Evolutionary conservation across 2,113 vertebrate species (phyloP), one percentile per base, ranked within the genome.

Genomic region (Pteropus alecto): DNA sequence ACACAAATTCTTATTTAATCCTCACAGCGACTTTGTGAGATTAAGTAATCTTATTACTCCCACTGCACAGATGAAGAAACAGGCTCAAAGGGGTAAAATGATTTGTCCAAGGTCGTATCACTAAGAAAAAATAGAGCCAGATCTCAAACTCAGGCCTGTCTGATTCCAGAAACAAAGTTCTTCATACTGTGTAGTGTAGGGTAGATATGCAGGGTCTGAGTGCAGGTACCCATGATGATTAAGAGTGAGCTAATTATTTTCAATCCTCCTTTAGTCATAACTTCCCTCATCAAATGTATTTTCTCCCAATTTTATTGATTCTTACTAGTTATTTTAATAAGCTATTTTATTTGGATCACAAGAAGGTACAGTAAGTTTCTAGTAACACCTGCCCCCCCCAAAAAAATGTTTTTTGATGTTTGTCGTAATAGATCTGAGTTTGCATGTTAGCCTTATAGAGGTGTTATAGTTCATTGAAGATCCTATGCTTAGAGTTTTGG

Each of bases 301-400:
- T 88, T 65, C 58, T 74, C 43, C 63, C 65, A 76, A 5, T 79
- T 61, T 56, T 56, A 38, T 90, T 92, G 48, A 85, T 93, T 94
- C 26, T 67, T 54, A 46, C 30, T 56, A 35, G 33, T 76, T 43
- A 38, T 90, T 65, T 78, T 95, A 84, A 48, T 65, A 95, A 93
- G 28, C 11, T 83, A 19, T 87, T 95, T 85, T 85, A 74, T 88
- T 95, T 95, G 65, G 63, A 63, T 88, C 77, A 61, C 35, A 88
- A 28, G 60, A 77, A 65, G 67, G 26, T 24, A 19, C 2, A 43
- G 9, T 91, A 38, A 56, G 33, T 73, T 89, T 84, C 56, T 51
- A n/a, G 56, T 33, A 67, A 13, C 61, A 43, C 1, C 30, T 6
- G 1, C 22, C 24, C 6, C 2, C 33, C 24, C 14, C 58, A 33